A percentile compares a stretch with the other conserved stretches of the same genome.
Conservation (phyloP, 2,797 vertebrate species). For the Manis pentadactyla region DNA sequence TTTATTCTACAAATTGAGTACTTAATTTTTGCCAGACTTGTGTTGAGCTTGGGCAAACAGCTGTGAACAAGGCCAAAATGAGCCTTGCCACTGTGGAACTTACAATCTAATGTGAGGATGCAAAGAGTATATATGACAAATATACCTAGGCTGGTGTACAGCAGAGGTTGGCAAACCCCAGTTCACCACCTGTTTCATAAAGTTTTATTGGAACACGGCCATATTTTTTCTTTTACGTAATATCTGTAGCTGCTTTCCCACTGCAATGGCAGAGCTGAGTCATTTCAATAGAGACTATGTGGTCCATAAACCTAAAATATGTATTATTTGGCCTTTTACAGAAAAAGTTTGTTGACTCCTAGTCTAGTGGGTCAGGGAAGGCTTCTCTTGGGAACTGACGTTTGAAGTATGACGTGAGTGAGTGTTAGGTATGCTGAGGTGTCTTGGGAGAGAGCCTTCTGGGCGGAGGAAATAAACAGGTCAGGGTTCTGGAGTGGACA, state of each 20-base stretch:
- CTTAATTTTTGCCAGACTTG: not conserved
- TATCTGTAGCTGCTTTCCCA: not conserved
- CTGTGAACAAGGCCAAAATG: not conserved
- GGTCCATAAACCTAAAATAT: not conserved
- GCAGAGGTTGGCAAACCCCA: not conserved
- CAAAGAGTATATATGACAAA: not conserved
- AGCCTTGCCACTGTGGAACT: not conserved
- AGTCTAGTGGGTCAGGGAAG: not conserved
- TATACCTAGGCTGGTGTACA: not conserved
- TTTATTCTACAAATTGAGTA: constrained; percentile 9
- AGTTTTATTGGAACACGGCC: not conserved
- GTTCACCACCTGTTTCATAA: not conserved
- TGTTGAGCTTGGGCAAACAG: not conserved
- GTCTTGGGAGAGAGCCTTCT: not conserved
- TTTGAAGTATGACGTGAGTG: not conserved
- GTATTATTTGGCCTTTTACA: not conserved
- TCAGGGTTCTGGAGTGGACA: not conserved
- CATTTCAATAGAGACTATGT: not conserved
- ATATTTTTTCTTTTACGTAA: not conserved
- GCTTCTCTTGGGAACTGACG: not conserved
- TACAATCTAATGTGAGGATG: not conserved
- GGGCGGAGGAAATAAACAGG: not conserved
- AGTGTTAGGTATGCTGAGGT: not conserved
- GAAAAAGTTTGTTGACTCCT: constrained; percentile 37
- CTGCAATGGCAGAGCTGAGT: not conserved